Evolutionary conservation across 2,113 vertebrate species (phyloP).

Genomic region (Himantopus leucocephalus): DNA sequence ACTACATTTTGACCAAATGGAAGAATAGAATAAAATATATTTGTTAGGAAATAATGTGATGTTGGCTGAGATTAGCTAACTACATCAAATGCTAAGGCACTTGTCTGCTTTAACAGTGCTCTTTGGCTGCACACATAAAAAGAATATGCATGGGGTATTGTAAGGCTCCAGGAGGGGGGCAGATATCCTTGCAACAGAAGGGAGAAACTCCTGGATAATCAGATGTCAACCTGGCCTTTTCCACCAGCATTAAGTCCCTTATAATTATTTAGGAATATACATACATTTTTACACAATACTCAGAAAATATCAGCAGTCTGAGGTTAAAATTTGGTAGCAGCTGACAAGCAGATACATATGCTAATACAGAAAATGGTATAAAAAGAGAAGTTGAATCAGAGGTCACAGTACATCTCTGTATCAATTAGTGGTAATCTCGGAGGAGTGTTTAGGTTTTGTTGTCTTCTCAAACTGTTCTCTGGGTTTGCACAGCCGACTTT

Average conservation of each 20-base stretch:
- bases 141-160: not conserved
- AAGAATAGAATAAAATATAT: not conserved
- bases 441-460: not conserved
- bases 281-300: not conserved
- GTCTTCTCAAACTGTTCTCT: not conserved
- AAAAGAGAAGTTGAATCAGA: not conserved
- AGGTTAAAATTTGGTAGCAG: not conserved
- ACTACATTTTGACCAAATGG: not conserved
- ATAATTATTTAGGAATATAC: not conserved
- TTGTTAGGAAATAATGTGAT: not conserved
- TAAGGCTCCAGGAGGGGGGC: not conserved
- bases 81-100: not conserved
- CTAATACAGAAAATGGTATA: not conserved
- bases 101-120: not conserved
- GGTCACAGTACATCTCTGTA: not conserved
- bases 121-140: not conserved
- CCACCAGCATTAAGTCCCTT: not conserved
- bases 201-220: not conserved
- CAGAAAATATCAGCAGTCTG: not conserved
- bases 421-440: not conserved
- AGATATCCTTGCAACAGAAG: not conserved
- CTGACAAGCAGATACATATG: not conserved
- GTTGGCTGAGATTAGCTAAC: not conserved
- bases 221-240: not conserved
- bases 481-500: not conserved